These are phyloP conservation scores for Pseudomyrmex sp. DNA, from an alignment of 1,140 invertebrate species.

Conservation along the genomic window DNA sequence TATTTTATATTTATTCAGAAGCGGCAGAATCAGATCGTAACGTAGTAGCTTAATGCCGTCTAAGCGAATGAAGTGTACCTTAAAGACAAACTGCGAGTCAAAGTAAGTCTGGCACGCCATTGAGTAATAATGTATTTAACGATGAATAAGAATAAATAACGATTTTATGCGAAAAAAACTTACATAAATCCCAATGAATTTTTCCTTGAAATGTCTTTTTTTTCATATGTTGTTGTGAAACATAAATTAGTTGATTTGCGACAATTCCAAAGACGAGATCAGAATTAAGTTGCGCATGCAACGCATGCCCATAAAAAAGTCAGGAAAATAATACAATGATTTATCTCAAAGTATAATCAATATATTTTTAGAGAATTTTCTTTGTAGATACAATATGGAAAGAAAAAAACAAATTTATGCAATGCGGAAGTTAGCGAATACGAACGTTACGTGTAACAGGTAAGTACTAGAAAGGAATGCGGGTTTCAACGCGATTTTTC, in stretches of 20 bases:
- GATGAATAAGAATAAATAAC: constrained; percentile 72
- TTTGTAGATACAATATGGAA: neutral
- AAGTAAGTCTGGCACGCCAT: constrained; percentile 54
- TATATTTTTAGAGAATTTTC: neutral
- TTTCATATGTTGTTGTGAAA: neutral
- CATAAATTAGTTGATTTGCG: neutral
- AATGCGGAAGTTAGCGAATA: neutral
- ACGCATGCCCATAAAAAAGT: too few relatives aligned
- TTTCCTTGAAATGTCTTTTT: neutral
- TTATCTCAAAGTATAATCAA: neutral
- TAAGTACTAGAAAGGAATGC: constrained; percentile 58
- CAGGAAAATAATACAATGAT: constrained; percentile 2
- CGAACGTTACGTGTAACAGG: constrained; percentile 37
- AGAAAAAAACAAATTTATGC: neutral
- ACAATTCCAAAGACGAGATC: neutral
- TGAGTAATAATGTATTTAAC: constrained; percentile 66
- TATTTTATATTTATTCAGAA: constrained; percentile 65
- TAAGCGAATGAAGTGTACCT: constrained; percentile 73
- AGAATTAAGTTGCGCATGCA: neutral
- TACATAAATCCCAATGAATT: neutral
- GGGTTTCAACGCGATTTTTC: constrained; percentile 18
- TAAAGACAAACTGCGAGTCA: constrained; percentile 58
- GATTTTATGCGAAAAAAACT: constrained; percentile 69
- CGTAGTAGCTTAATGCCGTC: constrained; percentile 68
- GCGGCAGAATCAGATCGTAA: constrained; percentile 49